Conservation (phyloP, 1,140 invertebrate genomes). For the Macrocentrus cingulum region DNA sequence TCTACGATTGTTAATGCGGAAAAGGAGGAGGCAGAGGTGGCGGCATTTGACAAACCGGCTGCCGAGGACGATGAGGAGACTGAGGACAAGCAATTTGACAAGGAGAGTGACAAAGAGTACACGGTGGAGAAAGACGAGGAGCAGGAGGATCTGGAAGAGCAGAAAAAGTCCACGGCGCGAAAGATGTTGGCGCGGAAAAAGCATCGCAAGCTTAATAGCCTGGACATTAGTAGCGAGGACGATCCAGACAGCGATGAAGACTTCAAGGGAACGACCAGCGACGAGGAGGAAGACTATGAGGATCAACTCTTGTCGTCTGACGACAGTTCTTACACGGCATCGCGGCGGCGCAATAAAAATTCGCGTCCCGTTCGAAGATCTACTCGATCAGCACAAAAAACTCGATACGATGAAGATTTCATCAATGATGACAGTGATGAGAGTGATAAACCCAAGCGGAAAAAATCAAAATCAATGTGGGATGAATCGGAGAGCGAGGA, state of each 20-base stretch:
- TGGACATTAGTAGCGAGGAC: slow-evolving; percentile 80
- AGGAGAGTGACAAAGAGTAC: slow-evolving; percentile 53
- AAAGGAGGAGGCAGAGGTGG: slow-evolving; percentile 65
- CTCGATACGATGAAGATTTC: slow-evolving; percentile 64
- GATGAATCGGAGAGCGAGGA: slow-evolving; percentile 63
- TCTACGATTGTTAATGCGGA: slow-evolving; percentile 83
- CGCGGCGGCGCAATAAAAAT: slow-evolving; percentile 48
- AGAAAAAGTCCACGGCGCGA: slow-evolving; percentile 35
- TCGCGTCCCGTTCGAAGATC: slow-evolving; percentile 61
- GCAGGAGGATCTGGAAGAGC: slow-evolving; percentile 46
- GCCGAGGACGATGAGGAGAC: slow-evolving; percentile 38
- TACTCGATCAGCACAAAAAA: slow-evolving; percentile 60
- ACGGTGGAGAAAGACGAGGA: slow-evolving; percentile 61
- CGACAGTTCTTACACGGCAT: slow-evolving; percentile 60
- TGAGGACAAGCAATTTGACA: slow-evolving; percentile 47
- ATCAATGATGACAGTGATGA: slow-evolving; percentile 65
- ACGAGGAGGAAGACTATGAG: slow-evolving; percentile 65
- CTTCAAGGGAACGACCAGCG: slow-evolving; percentile 73
- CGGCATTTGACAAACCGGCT: slow-evolving; percentile 38
- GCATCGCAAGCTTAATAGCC: slow-evolving; percentile 73
- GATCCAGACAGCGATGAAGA: slow-evolving; percentile 83
- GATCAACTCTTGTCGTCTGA: slow-evolving; percentile 63
- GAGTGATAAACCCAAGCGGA: slow-evolving; percentile 60
- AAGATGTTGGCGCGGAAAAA: slow-evolving; percentile 64
- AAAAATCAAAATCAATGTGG: slow-evolving; percentile 60